Evolutionary conservation across 2,888 invertebrate species (phyloP), one percentile per base, ranked within the genome.

Genomic region (Nephrotoma flavescens): DNA sequence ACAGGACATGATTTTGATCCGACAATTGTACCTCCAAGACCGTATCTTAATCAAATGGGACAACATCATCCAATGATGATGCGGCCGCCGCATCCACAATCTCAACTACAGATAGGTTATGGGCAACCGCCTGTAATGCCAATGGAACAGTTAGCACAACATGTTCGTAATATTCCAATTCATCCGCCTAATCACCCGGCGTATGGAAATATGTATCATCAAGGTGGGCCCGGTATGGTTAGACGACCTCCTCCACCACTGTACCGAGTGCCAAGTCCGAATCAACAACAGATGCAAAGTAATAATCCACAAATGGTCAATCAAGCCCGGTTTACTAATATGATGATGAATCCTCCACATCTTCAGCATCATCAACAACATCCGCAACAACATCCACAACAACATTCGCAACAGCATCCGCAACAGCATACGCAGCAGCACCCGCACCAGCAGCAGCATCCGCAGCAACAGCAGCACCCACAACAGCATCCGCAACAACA

Each of bases 141-240:
- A 6, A 92, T 92, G 90, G 92, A 92, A 89, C 92, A 92, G 86
- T 88, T 92, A 83, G 92, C 92, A 5, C 92, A 92, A 88, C 92
- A 92, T 88, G 92, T 92, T 11, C 19, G 85, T 12, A 86, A 57
- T 44, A 86, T 87, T 57, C 83, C 86, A 41, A 87, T 87, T 83
- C 84, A 86, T 85, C 15, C 85, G 15, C 31, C 86, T 0, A 71
- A 47, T 45, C 86, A 86, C 31, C 87, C 86, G 0, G 86, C 86
- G 15, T 87, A 47, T n/a, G 86, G 44, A 12, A 87, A 86, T 9
- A 52, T 86, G 45, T 31, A 83, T 2, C 31, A 83, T 19, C 83
- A 47, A 85, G 41, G 41, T 52, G 52, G 41, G 11, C 7, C 47
- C 45, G 15, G 42, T 42, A 52, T 88, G 42, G 84, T 87, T 4